These are phyloP conservation scores for Chesias legatella DNA, from an alignment of 2,888 invertebrate genomes.

Conservation along the genomic window DNA sequence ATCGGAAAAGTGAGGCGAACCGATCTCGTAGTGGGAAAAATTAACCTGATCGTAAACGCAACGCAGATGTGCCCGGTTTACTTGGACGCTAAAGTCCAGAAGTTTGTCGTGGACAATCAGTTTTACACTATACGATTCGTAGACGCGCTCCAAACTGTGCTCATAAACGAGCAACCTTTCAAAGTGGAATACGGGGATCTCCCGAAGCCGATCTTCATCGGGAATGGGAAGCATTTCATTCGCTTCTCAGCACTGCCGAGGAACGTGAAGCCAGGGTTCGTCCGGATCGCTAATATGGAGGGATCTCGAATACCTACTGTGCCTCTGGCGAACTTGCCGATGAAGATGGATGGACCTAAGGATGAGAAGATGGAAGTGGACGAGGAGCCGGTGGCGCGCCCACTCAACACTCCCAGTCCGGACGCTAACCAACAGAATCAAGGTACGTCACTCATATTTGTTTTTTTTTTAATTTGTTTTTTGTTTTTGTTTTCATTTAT, in stretches of 20 bases:
- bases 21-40: constrained; percentile 91
- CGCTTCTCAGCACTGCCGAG: constrained; percentile 89
- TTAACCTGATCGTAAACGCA: constrained; percentile 91
- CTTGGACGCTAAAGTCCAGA: constrained; percentile 91
- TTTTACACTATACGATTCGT: constrained; percentile 89
- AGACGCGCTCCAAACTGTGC: constrained; percentile 86
- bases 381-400: constrained; percentile 35
- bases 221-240: constrained; percentile 89
- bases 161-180: constrained; percentile 89
- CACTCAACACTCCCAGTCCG: constrained; percentile 59
- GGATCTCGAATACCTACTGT: constrained; percentile 52
- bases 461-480: constrained; percentile 3
- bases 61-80: constrained; percentile 89
- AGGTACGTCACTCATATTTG: constrained; percentile 49
- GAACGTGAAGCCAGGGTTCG: constrained; percentile 85
- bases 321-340: constrained; percentile 33
- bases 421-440: constrained; percentile 53
- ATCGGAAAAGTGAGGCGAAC: constrained; percentile 89
- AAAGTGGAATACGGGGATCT: constrained; percentile 91
- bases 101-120: constrained; percentile 86
- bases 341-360: constrained; percentile 29
- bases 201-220: constrained; percentile 87
- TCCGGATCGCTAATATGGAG: constrained; percentile 87
- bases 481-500: neutral
- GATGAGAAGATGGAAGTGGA: constrained; percentile 49